Percentiles rank a stretch among this genome's conserved stretches.
Evolutionary conservation across 2,113 vertebrate species (phyloP).

Genomic region (Alectura lathami): DNA sequence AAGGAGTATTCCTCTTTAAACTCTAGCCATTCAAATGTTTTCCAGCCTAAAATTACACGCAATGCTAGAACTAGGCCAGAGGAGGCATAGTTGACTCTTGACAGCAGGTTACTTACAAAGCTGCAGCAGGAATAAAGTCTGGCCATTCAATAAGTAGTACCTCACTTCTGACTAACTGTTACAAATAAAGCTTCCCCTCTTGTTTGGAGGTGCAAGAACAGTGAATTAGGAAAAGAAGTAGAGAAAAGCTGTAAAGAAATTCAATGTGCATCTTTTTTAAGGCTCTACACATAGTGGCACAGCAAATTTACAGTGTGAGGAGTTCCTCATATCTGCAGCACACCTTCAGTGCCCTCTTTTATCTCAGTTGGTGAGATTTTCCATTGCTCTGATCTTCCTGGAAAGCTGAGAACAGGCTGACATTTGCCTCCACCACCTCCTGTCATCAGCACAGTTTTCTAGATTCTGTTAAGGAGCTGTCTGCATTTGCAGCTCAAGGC

Average conservation of each 20-base stretch:
- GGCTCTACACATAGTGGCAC: neutral
- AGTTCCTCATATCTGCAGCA: neutral
- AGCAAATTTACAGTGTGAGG: neutral
- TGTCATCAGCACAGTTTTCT: neutral
- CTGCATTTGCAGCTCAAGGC: neutral
- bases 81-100: neutral
- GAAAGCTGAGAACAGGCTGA: neutral
- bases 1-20: neutral
- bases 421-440: neutral
- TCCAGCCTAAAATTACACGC: neutral
- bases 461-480: neutral
- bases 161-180: neutral
- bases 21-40: neutral
- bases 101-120: neutral
- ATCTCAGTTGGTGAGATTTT: slow-evolving; percentile 1
- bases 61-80: neutral
- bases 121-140: neutral
- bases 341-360: neutral
- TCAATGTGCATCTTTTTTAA: neutral
- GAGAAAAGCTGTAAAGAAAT: neutral
- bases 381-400: neutral
- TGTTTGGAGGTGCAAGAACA: neutral
- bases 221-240: neutral
- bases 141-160: neutral
- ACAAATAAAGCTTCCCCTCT: neutral